Evolutionary conservation across 2,888 invertebrate genomes (phyloP), one percentile per base, ranked within the genome.

Genomic region (Gisinianus flammeolus): DNA sequence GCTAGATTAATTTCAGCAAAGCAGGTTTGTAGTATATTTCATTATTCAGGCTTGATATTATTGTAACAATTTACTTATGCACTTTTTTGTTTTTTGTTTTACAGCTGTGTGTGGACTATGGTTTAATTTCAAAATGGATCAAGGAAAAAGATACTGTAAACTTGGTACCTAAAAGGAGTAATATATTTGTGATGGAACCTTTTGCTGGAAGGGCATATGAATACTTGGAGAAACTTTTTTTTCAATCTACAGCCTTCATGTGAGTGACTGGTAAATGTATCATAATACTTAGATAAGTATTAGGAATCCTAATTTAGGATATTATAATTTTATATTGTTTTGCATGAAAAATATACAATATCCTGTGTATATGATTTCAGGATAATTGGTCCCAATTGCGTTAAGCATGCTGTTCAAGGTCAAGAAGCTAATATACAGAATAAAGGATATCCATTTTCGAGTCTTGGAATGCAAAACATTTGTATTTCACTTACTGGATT

Each of bases 331-430:
- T 35, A 35, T 35, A 12, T 12, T 35, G 35, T 35, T 35, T 8
- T 8, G 35, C 12, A 35, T 35, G 6, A 35, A 35, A 6, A 8
- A 44, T 64, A 28, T 75, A 2, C 26, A 26, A 16, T 26, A 35
- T 35, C 26, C 2, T 74, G 56, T 62, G 8, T 54, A 56, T 19
- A 26, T 31, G 58, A 26, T 85, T 74, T 86, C 87, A 94, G 95
- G 86, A 89, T 96, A 81, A 89, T 95, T 79, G 96, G 96, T 0
- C 94, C 96, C 0, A 90, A 91, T 75, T 96, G 95, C 86, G 86
- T 97, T 22, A 88, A 93, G 71, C 77, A 81, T 12, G 66, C 52
- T 2, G 16, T 79, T 33, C 52, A 76, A 10, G n/a, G 69, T 10
- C 22, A 30, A n/a, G 73, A 69, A 19, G 8, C 30, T 12, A 28